Conservation (phyloP, 1,140 invertebrate species). For the Apis dorsata region DNA sequence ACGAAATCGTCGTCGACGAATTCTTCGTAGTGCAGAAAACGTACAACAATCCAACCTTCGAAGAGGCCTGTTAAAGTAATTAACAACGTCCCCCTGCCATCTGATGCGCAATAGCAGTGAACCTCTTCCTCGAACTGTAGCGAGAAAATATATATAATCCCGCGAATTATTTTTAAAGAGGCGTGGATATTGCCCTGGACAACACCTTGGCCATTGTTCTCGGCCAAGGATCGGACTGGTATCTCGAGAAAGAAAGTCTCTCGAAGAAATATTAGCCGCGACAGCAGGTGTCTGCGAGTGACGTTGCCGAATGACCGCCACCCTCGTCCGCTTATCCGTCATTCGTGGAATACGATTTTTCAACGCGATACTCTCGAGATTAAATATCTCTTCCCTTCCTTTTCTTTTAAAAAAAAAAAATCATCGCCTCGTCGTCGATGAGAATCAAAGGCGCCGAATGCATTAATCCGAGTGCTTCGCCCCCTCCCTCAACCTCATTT, state of each 20-base stretch:
- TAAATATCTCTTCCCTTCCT: no score
- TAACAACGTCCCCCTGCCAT: constrained; percentile 64
- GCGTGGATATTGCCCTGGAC: no score
- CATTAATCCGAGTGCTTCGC: no score
- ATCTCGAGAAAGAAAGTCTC: constrained; percentile 25
- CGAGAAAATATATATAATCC: constrained; percentile 45
- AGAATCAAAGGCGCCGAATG: no score
- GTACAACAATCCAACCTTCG: no score
- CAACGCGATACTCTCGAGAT: no score
- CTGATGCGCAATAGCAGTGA: constrained; percentile 2
- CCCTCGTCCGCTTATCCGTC: neutral
- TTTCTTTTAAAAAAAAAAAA: no score
- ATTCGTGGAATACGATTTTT: neutral
- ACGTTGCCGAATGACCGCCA: constrained; percentile 31
- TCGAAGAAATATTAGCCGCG: constrained; percentile 20
- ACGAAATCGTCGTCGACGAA: no score
- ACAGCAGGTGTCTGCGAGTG: neutral
- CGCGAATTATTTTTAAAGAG: constrained; percentile 13
- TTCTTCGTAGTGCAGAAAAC: no score
- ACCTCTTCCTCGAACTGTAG: constrained; percentile 33
- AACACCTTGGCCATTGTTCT: neutral
- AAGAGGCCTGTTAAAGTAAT: constrained; percentile 4
- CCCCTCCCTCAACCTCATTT: no score
- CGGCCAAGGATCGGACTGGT: no score
- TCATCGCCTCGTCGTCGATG: no score